These are phyloP conservation scores for Sebastes trivittatus DNA, from an alignment of 2,797 vertebrate species.

Conservation along the genomic window DNA sequence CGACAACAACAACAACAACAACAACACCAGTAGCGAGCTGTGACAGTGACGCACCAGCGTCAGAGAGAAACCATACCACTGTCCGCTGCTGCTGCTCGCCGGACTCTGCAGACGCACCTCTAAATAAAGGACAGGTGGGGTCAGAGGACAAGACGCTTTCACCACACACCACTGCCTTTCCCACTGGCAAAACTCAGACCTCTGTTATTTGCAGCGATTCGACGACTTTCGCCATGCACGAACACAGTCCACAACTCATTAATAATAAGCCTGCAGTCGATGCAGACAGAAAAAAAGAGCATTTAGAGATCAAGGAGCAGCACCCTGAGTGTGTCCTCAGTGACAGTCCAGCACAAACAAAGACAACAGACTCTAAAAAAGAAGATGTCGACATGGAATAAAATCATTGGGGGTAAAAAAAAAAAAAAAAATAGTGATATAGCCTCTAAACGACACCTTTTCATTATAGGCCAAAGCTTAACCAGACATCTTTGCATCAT, in stretches of 20 bases:
- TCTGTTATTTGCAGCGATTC: constrained; percentile 76
- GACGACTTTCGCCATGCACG: constrained; percentile 66
- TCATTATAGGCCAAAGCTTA: constrained; percentile 81
- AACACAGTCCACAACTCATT: constrained; percentile 63
- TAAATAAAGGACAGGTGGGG: constrained; percentile 57
- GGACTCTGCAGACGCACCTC: constrained; percentile 53
- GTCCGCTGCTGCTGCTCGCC: constrained; percentile 63
- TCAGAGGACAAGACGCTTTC: constrained; percentile 69
- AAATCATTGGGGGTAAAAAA: constrained; percentile 58
- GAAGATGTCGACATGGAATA: constrained; percentile 90
- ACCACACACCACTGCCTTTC: constrained; percentile 73
- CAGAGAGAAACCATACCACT: constrained; percentile 37
- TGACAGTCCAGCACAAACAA: constrained; percentile 77
- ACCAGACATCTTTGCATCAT: constrained; percentile 66
- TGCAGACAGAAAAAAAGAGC: constrained; percentile 80
- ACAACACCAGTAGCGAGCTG: constrained; percentile 39
- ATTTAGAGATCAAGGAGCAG: constrained; percentile 79
- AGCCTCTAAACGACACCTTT: constrained; percentile 61
- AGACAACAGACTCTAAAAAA: constrained; percentile 86
- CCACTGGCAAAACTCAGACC: constrained; percentile 65
- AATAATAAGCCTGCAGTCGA: constrained; percentile 64
- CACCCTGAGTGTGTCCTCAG: constrained; percentile 69
- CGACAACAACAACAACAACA: constrained; percentile 61
- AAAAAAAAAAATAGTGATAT: constrained; percentile 31
- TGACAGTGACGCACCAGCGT: constrained; percentile 61